A percentile compares a stretch with the other conserved stretches of the same genome.
These are phyloP conservation scores for Chymomyza fuscimana DNA, from an alignment of 2,888 invertebrate species.

Conservation along the genomic window DNA sequence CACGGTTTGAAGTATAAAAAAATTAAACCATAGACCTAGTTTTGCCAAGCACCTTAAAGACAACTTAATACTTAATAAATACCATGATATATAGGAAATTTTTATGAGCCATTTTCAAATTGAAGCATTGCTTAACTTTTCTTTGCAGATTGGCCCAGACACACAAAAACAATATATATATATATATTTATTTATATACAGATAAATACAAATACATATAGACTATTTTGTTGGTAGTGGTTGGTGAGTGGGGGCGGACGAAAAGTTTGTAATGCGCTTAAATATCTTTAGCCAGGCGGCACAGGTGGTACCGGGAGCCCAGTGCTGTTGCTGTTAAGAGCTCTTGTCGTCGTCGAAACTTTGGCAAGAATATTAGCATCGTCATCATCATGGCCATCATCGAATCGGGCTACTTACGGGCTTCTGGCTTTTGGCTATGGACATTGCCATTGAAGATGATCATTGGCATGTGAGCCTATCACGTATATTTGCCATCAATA, in stretches of 20 bases:
- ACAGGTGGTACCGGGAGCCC: conserved; percentile 56
- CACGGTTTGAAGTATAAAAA: background rate
- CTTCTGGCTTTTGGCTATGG: conserved; percentile 13
- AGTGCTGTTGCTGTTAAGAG: conserved; percentile 55
- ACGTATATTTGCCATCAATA: conserved; percentile 74
- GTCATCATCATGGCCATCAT: conserved; percentile 30
- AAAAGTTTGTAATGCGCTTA: conserved; percentile 63
- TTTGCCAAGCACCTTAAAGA: background rate
- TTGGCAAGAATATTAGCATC: conserved; percentile 56
- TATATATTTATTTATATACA: background rate
- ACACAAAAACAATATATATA: background rate
- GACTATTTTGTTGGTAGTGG: background rate
- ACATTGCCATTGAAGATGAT: conserved; percentile 20
- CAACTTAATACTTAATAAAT: background rate
- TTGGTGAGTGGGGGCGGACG: background rate
- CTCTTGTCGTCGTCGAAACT: conserved; percentile 54
- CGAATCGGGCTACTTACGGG: conserved; percentile 12
- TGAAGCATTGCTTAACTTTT: background rate
- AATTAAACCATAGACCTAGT: too few species aligned
- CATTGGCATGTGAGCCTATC: conserved; percentile 67
- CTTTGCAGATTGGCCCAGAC: background rate
- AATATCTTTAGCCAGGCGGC: conserved; percentile 50
- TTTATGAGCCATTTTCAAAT: conserved; percentile 5
- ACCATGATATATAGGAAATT: background rate
- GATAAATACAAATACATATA: background rate